Evolutionary conservation across 2,888 invertebrate species (phyloP).

Genomic region (Cheilosia variabilis): DNA sequence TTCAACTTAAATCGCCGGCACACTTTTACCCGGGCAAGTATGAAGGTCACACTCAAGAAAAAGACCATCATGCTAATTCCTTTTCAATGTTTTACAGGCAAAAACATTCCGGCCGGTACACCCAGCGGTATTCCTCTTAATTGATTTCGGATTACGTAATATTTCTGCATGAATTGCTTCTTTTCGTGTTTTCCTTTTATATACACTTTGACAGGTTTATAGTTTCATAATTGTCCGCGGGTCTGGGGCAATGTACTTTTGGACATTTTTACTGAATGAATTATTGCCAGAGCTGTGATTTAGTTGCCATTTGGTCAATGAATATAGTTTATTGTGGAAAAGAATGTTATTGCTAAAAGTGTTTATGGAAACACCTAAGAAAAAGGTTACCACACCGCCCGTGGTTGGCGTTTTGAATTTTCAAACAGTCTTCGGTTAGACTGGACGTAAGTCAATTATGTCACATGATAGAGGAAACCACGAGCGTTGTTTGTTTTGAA

Average conservation of each 20-base stretch:
- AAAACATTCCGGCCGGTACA: background rate
- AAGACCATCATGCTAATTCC: background rate
- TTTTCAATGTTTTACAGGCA: background rate
- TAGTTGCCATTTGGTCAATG: constrained; percentile 27
- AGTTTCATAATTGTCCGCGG: background rate
- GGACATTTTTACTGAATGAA: constrained; percentile 18
- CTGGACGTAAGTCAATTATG: no score
- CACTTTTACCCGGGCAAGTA: background rate
- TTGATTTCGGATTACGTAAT: constrained; percentile 27
- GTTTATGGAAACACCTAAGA: background rate
- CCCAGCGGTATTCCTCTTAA: constrained; percentile 16
- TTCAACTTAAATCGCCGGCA: no score
- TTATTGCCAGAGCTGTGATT: background rate
- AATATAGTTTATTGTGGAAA: background rate
- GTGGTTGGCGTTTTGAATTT: background rate
- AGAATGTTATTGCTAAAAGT: background rate
- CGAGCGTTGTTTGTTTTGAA: no score
- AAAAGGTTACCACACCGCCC: background rate
- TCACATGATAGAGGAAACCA: no score
- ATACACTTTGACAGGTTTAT: constrained; percentile 8
- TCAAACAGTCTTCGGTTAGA: background rate
- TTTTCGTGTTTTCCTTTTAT: background rate
- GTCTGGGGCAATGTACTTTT: constrained; percentile 25
- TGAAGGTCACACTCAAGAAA: background rate
- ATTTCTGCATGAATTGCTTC: background rate